These are phyloP conservation scores for Lasioglossum figueresi DNA, from an alignment of 2,888 invertebrate genomes.

Conservation along the genomic window DNA sequence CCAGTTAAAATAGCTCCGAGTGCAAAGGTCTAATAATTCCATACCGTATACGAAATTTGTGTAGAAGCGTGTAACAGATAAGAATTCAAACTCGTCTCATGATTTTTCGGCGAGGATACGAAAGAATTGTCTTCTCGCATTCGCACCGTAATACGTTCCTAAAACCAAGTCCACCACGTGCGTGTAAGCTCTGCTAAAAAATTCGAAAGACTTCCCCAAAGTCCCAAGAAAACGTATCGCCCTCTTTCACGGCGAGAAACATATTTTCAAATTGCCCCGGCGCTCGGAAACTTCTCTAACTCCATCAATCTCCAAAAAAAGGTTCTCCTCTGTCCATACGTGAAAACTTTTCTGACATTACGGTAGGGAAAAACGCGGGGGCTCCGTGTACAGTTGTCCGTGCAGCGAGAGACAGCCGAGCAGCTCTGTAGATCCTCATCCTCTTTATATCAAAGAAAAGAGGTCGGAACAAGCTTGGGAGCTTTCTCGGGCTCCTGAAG, in stretches of 20 bases:
- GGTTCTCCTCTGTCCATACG: not conserved
- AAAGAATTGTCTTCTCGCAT: not conserved
- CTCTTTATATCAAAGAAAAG: constrained; percentile 13
- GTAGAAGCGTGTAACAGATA: not conserved
- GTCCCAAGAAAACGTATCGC: not conserved
- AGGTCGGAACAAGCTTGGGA: constrained; percentile 5
- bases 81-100: not conserved
- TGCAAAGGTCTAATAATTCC: too few species aligned
- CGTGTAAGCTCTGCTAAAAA: not conserved
- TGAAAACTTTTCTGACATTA: not conserved
- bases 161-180: too few species aligned
- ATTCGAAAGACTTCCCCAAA: not conserved
- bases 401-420: not conserved
- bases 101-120: not conserved
- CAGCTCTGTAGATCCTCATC: constrained; percentile 8
- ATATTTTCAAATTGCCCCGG: not conserved
- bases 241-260: not conserved
- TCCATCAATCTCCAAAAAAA: not conserved
- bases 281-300: not conserved
- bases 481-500: not conserved
- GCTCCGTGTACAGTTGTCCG: not conserved
- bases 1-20: too few species aligned
- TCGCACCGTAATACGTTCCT: too few species aligned
- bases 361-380: not conserved
- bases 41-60: too few species aligned